Evolutionary conservation across 2,797 vertebrate genomes (phyloP).

Genomic region (Hypotaenidia okinawae): DNA sequence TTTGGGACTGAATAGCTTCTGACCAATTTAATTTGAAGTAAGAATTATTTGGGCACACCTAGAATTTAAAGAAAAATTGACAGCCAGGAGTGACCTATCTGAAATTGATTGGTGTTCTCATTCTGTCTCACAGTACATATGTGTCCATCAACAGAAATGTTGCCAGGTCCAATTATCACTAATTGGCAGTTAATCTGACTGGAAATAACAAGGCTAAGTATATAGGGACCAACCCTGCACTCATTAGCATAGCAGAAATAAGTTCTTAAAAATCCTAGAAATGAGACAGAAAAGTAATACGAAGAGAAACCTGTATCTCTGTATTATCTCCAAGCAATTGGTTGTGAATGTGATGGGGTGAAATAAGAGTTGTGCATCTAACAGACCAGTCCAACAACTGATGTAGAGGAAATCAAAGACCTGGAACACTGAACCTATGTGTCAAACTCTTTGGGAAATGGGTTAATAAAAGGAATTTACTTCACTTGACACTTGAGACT

Average conservation of each 20-base stretch:
- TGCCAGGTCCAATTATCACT: conserved; percentile 19
- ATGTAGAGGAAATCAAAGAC: background rate
- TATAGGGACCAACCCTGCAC: background rate
- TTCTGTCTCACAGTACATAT: background rate
- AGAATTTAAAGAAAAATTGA: background rate
- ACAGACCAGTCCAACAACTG: background rate
- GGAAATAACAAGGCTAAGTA: background rate
- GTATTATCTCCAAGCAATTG: background rate
- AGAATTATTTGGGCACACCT: background rate
- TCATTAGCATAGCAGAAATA: background rate
- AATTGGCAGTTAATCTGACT: conserved; percentile 18
- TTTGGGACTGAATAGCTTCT: background rate
- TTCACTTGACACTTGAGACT: background rate
- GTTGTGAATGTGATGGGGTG: background rate
- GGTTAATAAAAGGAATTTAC: background rate
- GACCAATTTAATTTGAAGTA: background rate
- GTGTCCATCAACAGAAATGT: conserved; percentile 5
- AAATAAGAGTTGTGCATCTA: background rate
- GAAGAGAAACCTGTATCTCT: background rate
- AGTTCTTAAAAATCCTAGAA: background rate
- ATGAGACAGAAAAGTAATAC: background rate
- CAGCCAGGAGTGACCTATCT: background rate
- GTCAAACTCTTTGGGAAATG: background rate
- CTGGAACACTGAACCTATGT: background rate
- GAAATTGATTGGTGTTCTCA: conserved; percentile 14